Evolutionary conservation across 2,888 invertebrate genomes (phyloP).

Genomic region (Euphydryas editha): DNA sequence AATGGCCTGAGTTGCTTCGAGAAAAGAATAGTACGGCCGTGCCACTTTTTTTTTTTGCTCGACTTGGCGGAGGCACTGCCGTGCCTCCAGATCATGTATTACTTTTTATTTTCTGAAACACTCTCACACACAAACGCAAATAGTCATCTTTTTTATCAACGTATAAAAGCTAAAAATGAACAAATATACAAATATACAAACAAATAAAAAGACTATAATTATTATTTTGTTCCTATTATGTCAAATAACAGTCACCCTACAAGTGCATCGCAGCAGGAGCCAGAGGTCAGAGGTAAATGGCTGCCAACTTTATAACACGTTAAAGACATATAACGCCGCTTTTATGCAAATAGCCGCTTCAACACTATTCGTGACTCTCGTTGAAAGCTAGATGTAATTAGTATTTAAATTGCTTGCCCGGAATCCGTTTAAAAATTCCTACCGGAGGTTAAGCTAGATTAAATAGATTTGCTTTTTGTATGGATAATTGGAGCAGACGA

Average conservation of each 20-base stretch:
- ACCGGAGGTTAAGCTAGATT: slow-evolving; percentile 15
- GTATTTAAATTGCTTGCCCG: slow-evolving; percentile 35
- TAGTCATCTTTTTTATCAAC: not conserved
- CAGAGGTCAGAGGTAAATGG: slow-evolving; percentile 33
- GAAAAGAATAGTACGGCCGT: too few relatives aligned
- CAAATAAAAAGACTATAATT: not conserved
- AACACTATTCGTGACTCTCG: slow-evolving; percentile 39
- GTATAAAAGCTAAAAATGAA: not conserved
- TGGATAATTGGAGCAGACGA: slow-evolving; percentile 1
- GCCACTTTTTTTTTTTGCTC: too few relatives aligned
- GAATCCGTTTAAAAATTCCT: slow-evolving; percentile 22
- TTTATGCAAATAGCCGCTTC: slow-evolving; percentile 29
- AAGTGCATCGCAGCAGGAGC: slow-evolving; percentile 25
- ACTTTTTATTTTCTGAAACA: too few relatives aligned
- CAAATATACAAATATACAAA: not conserved
- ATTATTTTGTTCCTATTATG: slow-evolving; percentile 6
- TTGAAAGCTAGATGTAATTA: slow-evolving; percentile 40
- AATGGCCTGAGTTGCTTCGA: too few relatives aligned
- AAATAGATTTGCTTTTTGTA: not conserved
- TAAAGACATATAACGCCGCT: slow-evolving; percentile 30
- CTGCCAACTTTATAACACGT: slow-evolving; percentile 38
- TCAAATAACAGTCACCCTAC: slow-evolving; percentile 13
- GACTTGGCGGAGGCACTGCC: too few relatives aligned
- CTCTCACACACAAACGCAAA: too few relatives aligned
- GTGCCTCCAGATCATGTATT: too few relatives aligned